phyloP scores from a whole-genome alignment of 2,888 invertebrate species.

The Campopleginae sp. region DNA sequence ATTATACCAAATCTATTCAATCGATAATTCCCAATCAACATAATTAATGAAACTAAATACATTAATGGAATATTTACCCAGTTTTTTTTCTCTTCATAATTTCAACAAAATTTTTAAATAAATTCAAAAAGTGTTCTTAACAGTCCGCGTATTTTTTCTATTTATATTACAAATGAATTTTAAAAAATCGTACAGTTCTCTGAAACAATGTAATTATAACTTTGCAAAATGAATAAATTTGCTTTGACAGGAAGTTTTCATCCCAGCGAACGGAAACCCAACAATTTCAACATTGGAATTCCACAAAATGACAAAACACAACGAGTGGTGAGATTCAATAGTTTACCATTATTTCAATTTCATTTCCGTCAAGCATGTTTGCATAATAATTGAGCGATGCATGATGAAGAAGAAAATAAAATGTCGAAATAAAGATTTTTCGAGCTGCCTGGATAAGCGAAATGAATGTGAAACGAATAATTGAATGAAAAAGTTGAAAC shows the following conservation, averaged over 20 bases:
- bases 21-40: background rate
- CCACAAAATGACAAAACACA: background rate
- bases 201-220: background rate
- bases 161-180: background rate
- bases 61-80: background rate
- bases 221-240: background rate
- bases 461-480: background rate
- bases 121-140: background rate
- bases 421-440: background rate
- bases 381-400: background rate
- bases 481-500: background rate
- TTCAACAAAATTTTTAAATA: background rate
- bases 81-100: background rate
- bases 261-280: background rate
- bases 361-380: background rate
- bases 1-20: background rate
- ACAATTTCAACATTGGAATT: background rate
- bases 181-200: background rate
- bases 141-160: background rate
- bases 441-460: background rate
- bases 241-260: background rate
- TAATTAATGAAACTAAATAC: background rate
- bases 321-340: background rate
- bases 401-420: background rate
- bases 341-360: background rate